Conservation (phyloP, 2,888 invertebrate species). For the Anoplius nigerrimus region DNA sequence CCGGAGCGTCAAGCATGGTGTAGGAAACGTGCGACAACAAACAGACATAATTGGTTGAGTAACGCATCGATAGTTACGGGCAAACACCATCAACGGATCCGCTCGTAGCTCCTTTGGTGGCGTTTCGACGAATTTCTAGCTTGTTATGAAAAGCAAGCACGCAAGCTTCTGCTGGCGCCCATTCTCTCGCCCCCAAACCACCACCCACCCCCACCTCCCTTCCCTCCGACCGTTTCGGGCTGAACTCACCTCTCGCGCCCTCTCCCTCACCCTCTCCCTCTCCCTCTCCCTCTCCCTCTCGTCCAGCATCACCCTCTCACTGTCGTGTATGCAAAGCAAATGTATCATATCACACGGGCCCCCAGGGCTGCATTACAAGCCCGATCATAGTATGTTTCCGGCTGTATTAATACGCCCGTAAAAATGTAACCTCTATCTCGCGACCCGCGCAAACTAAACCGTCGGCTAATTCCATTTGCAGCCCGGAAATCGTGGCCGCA, state of each 20-base stretch:
- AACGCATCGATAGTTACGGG: constrained; percentile 57
- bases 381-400: constrained; percentile 70
- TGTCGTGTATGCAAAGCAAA: constrained; percentile 67
- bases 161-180: constrained; percentile 48
- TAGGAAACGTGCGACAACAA: constrained; percentile 49
- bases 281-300: constrained; percentile 38
- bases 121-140: constrained; percentile 58
- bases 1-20: no score
- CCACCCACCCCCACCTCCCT: constrained; percentile 26
- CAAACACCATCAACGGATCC: constrained; percentile 52
- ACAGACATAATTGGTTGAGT: constrained; percentile 66
- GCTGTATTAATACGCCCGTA: constrained; percentile 67
- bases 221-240: constrained; percentile 13
- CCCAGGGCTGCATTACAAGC: constrained; percentile 72
- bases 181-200: constrained; percentile 35
- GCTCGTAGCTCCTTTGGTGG: constrained; percentile 32
- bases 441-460: constrained; percentile 59
- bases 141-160: constrained; percentile 64
- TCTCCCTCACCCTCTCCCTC: constrained; percentile 29
- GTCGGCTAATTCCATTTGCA: constrained; percentile 66
- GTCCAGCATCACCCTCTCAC: neutral
- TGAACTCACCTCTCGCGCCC: constrained; percentile 34
- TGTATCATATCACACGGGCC: constrained; percentile 71
- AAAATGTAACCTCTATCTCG: constrained; percentile 66
- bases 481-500: no score